Evolutionary conservation across 2,113 vertebrate species (phyloP).

Genomic region (Macquaria ambigua): DNA sequence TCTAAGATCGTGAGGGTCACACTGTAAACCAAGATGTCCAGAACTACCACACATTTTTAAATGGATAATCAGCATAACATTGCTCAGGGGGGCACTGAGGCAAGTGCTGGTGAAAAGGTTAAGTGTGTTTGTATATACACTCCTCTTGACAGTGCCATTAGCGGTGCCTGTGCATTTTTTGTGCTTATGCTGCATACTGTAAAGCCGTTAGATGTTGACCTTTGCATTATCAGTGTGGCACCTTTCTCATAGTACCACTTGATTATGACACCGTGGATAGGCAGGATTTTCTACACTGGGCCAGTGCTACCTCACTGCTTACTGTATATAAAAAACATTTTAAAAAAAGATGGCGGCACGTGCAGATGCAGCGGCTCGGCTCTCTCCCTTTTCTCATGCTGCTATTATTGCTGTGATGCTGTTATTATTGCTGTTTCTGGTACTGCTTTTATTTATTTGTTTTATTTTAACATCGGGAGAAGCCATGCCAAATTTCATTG

Average conservation of each 20-base stretch:
- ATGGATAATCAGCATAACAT: constrained; percentile 33
- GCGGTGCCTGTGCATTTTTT: not conserved
- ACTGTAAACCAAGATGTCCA: not conserved
- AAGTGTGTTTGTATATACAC: constrained; percentile 41
- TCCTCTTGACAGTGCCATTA: constrained; percentile 32
- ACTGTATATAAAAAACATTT: not conserved
- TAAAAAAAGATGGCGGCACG: too few species aligned
- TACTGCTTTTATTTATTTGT: too few species aligned
- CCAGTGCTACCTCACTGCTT: not conserved
- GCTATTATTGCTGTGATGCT: too few species aligned
- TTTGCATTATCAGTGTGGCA: constrained; percentile 39
- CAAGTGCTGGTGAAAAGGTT: constrained; percentile 51
- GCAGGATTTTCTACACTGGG: not conserved
- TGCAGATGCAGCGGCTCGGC: too few species aligned
- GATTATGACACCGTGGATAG: not conserved
- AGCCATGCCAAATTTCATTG: too few species aligned
- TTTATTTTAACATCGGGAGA: too few species aligned
- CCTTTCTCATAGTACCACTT: constrained; percentile 12
- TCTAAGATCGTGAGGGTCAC: not conserved
- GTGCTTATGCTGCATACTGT: constrained; percentile 15
- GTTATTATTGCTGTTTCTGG: too few species aligned
- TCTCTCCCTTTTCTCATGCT: too few species aligned
- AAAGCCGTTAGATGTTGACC: constrained; percentile 43
- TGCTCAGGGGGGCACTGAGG: constrained; percentile 16
- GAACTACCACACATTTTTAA: not conserved